Percentiles rank a stretch among this genome's conserved stretches.
These are phyloP conservation scores for Limenitis camilla DNA, from an alignment of 2,888 invertebrate genomes.

Conservation along the genomic window DNA sequence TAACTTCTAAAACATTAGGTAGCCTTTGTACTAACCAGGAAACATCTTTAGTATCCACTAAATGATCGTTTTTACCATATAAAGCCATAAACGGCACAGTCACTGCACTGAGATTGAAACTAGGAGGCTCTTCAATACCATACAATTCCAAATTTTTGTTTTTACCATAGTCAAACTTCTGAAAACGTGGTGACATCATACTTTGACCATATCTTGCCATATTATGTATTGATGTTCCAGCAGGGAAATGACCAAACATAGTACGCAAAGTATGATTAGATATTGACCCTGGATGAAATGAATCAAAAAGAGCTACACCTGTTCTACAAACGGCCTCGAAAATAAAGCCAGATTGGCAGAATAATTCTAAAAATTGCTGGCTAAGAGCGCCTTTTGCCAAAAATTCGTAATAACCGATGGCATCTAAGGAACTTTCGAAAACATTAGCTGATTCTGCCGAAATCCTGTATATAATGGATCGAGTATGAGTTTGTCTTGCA, in stretches of 20 bases:
- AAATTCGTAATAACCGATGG: constrained; percentile 38
- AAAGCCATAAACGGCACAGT: constrained; percentile 42
- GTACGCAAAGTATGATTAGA: constrained; percentile 35
- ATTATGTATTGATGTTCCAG: constrained; percentile 45
- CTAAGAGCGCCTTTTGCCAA: constrained; percentile 40
- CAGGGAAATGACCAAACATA: constrained; percentile 47
- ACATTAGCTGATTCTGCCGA: constrained; percentile 24
- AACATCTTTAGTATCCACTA: constrained; percentile 75
- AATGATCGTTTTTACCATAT: constrained; percentile 66
- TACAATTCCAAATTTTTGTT: constrained; percentile 40
- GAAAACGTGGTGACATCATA: constrained; percentile 34
- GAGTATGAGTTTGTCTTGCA: constrained; percentile 56
- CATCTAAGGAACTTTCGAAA: constrained; percentile 30
- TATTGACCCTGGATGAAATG: constrained; percentile 45
- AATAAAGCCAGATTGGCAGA: constrained; percentile 38
- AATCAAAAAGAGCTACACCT: constrained; percentile 34
- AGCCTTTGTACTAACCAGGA: constrained; percentile 65
- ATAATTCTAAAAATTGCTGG: constrained; percentile 42
- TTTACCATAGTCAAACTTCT: constrained; percentile 50
- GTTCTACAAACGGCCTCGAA: constrained; percentile 36
- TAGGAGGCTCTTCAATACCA: constrained; percentile 39
- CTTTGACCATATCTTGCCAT: constrained; percentile 52
- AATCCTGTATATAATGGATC: constrained; percentile 33
- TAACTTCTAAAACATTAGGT: constrained; percentile 71
- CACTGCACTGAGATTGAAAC: constrained; percentile 43